Evolutionary conservation across 2,113 vertebrate genomes (phyloP), one percentile per base, ranked within the genome.

Genomic region (Procavia capensis): DNA sequence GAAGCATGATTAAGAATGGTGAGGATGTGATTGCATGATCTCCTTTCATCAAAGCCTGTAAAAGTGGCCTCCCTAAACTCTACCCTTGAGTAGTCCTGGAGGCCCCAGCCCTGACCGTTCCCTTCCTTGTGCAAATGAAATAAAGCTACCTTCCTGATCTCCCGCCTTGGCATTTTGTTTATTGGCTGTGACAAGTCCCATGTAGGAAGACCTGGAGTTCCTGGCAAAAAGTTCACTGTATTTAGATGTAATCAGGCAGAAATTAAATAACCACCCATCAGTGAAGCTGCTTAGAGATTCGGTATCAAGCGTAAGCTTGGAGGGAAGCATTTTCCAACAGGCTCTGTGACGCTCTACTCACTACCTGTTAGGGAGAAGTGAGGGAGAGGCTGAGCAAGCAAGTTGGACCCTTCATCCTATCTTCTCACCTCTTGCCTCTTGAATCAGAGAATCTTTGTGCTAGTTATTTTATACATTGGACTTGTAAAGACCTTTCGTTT

Each of bases 371-470:
- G 7, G 16, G 0, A 64, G n/a, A 63, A 34, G 2, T 25, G 27
- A 59, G 19, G 9, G 10, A 22, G 2, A 16, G 25, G 1, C 5
- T 9, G 9, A 90, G 29, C 8, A 54, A 17, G 68, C 2, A 43
- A 3, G 2, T 25, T 43, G 27, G 20, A 57, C 3, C 36, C 7
- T 2, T 31, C 0, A 31, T 13, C 20, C 2, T 7, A 8, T 5
- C 39, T 78, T 25, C 34, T 54, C 19, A 29, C 27, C 29, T 13
- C 34, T 31, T 39, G 29, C n/a, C 14, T 84, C 31, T 59, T 87
- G 3, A 75, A 63, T 3, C 43, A 1, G 5, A 79, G 31, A 64
- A 95, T 9, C 14, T 85, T 16, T 31, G 16, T 9, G 80, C 45
- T 41, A 2, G 76, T 8, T 59, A 8, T 41, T 88, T 92, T 63